Base-by-base conservation (phyloP, 2,797 vertebrate genomes). In the Atherinosoma microstoma region DNA sequence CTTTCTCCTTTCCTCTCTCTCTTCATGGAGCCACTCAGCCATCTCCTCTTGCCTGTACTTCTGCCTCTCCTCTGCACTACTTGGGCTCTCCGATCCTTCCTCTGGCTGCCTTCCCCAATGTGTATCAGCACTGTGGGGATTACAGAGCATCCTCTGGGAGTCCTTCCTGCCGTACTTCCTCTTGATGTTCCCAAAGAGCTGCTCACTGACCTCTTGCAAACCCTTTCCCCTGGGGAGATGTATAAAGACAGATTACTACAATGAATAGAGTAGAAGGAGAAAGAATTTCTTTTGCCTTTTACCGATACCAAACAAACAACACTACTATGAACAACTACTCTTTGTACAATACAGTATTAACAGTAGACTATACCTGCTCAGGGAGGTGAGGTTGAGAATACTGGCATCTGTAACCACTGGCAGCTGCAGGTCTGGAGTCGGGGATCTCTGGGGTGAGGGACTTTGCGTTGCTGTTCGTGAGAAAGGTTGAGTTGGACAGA, bases 111-210 rank as follows among this genome's bases (percentile, higher is more conserved):
- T 97, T 85, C 94, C 93, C 97, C 96, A 97, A 53, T 95, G 95
- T 0, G 93, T 80, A 60, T 97, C 96, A 69, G 94, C 54, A 58
- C 93, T 91, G 86, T 95, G 94, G 84, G 95, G 87, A 89, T 87
- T 90, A 73, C 87, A 84, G 67, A 96, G 94, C 91, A 86, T 94
- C 89, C 86, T 95, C 75, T 95, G 89, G 78, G 94, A 89, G 62
- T 98, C 97, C 86, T 97, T 99, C 90, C 96, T 97, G 85, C 94
- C 96, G 61, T 96, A 96, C 90, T 98, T 98, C 86, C 97, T 96
- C 94, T 98, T 98, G 70, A 93, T 93, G 86, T 94, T 96, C 56
- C 93, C 94, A 64, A 93, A 47, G 24, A 95, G 94, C 86, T 96
- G 97, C 67, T 98, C 96, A 0, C 94, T 90, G 83, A 93, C 85